These are phyloP conservation scores for Micropoecilia bifurca DNA, from an alignment of 2,797 vertebrate species.

Conservation along the genomic window DNA sequence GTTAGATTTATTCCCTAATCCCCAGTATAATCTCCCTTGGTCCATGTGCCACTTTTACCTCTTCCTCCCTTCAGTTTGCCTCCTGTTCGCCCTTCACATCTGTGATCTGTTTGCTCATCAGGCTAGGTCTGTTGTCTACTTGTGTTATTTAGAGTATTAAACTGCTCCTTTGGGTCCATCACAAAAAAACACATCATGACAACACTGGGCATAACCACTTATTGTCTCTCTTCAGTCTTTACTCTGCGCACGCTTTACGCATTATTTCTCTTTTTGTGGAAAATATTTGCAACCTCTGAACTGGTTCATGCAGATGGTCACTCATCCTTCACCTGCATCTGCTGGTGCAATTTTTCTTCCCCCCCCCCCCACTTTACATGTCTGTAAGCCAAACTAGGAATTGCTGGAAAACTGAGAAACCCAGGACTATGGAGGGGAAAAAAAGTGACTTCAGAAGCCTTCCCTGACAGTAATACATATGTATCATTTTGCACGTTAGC, in stretches of 20 bases:
- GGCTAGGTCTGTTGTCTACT: too few relatives aligned
- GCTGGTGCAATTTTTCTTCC: background rate
- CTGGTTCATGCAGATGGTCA: background rate
- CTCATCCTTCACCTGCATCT: background rate
- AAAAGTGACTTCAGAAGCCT: slow-evolving; percentile 52
- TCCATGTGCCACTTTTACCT: too few relatives aligned
- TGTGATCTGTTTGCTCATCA: too few relatives aligned
- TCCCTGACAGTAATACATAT: slow-evolving; percentile 60
- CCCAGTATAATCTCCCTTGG: too few relatives aligned
- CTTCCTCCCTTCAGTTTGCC: too few relatives aligned
- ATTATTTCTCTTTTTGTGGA: background rate
- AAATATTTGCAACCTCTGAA: background rate
- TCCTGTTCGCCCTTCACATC: too few relatives aligned
- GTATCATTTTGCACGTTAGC: slow-evolving; percentile 67
- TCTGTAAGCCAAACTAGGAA: slow-evolving; percentile 18
- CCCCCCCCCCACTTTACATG: background rate
- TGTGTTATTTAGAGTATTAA: too few relatives aligned
- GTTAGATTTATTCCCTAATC: too few relatives aligned
- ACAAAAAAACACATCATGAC: too few relatives aligned
- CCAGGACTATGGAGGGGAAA: slow-evolving; percentile 25
- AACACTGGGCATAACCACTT: background rate
- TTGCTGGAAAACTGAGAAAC: slow-evolving; percentile 23
- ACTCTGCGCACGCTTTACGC: background rate
- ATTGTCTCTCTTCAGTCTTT: background rate
- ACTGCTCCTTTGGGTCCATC: too few relatives aligned